A percentile compares a stretch with the other conserved stretches of the same genome.
Evolutionary conservation across 2,113 vertebrate genomes (phyloP).

Genomic region (Phrynosoma blainvillii): DNA sequence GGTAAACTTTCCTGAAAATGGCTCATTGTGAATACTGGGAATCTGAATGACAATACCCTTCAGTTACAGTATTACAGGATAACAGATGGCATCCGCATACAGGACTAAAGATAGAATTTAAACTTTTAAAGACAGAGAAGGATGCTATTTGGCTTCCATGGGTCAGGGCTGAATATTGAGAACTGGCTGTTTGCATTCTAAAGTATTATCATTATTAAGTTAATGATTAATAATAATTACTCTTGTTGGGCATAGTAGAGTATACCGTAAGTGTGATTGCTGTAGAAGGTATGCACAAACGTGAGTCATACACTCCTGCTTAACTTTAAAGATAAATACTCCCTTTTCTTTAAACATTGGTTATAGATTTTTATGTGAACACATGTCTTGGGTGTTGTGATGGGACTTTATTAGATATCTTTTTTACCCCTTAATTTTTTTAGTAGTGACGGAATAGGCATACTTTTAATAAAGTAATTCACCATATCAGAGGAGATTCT

Average conservation of each 20-base stretch:
- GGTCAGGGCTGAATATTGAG: conserved; percentile 26
- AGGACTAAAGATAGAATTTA: conserved; percentile 24
- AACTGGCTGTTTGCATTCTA: conserved; percentile 30
- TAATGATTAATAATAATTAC: conserved; percentile 7
- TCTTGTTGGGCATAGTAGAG: not conserved
- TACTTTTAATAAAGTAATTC: not conserved
- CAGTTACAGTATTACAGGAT: not conserved
- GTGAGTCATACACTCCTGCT: conserved; percentile 14
- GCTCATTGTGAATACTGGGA: conserved; percentile 3
- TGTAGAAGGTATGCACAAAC: conserved; percentile 41
- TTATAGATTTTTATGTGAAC: not conserved
- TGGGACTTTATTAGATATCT: conserved; percentile 27
- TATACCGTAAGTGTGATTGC: conserved; percentile 27
- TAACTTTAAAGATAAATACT: conserved; percentile 34
- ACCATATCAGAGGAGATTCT: not conserved
- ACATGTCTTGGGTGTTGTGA: not conserved
- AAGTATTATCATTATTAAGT: conserved; percentile 14
- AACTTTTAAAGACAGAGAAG: not conserved
- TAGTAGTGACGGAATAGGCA: not conserved
- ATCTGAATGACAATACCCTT: conserved; percentile 13
- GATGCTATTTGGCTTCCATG: conserved; percentile 23
- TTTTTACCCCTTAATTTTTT: conserved; percentile 29
- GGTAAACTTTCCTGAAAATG: not conserved
- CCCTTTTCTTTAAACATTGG: not conserved
- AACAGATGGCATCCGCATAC: conserved; percentile 22